These are phyloP conservation scores for Hipposideros larvatus DNA, from an alignment of 2,797 vertebrate species.

Conservation along the genomic window DNA sequence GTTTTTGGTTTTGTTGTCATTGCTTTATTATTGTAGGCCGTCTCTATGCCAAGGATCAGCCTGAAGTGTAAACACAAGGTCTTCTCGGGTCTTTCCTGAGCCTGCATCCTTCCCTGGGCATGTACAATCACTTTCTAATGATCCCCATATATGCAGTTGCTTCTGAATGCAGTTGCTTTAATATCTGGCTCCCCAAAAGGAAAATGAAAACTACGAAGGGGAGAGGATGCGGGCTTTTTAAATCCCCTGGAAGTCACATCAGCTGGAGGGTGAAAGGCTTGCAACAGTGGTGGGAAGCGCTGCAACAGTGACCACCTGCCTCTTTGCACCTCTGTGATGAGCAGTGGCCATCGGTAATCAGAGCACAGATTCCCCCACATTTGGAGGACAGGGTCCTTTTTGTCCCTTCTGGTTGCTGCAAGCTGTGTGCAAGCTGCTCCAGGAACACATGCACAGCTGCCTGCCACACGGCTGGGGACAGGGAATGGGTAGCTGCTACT, in stretches of 20 bases:
- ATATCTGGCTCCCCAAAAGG: background rate
- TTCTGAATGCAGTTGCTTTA: background rate
- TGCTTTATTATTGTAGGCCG: background rate
- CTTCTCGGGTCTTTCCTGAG: background rate
- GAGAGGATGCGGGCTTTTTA: background rate
- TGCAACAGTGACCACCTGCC: background rate
- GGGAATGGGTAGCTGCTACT: background rate
- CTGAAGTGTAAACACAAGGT: background rate
- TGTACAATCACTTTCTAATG: background rate
- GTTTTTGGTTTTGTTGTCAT: background rate
- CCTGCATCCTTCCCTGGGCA: background rate
- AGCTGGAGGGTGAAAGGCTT: background rate
- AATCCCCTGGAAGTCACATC: background rate
- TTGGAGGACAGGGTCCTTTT: background rate
- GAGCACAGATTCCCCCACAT: background rate
- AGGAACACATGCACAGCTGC: background rate
- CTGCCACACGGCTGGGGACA: background rate
- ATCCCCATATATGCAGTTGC: background rate
- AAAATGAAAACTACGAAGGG: background rate
- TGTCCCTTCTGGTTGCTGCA: background rate
- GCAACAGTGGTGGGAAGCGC: background rate
- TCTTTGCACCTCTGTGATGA: background rate
- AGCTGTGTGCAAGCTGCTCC: background rate
- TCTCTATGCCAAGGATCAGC: background rate
- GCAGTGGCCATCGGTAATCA: background rate